These are phyloP conservation scores for Harpalus rufipes DNA, from an alignment of 2,888 invertebrate genomes.

Conservation along the genomic window DNA sequence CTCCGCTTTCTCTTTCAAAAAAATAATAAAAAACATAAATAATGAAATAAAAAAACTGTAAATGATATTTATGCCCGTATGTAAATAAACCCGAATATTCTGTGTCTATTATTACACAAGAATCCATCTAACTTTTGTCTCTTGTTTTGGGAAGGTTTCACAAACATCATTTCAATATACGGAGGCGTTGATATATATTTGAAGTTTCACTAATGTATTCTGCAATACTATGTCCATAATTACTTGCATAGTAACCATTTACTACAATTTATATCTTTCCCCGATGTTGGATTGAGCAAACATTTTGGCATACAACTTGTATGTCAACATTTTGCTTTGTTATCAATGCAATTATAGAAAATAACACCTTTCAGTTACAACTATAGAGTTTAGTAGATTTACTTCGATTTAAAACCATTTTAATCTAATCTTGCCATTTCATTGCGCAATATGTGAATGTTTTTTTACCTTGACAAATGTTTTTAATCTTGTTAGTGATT, in stretches of 20 bases:
- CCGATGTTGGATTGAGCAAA: slow-evolving; percentile 9
- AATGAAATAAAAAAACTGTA: slow-evolving; percentile 66
- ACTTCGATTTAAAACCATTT: neutral
- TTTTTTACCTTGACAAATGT: slow-evolving; percentile 52
- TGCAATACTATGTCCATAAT: slow-evolving; percentile 38
- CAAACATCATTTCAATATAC: slow-evolving; percentile 42
- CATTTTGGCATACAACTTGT: slow-evolving; percentile 5
- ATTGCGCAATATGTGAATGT: slow-evolving; percentile 41
- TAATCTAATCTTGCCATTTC: slow-evolving; percentile 10
- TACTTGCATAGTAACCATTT: slow-evolving; percentile 17
- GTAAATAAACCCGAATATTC: slow-evolving; percentile 32
- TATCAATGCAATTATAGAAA: neutral
- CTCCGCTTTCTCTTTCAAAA: slow-evolving; percentile 70
- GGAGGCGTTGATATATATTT: slow-evolving; percentile 60
- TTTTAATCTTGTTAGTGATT: slow-evolving; percentile 53
- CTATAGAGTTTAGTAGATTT: neutral
- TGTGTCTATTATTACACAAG: slow-evolving; percentile 53
- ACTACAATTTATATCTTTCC: slow-evolving; percentile 5
- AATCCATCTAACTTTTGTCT: slow-evolving; percentile 39
- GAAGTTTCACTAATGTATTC: slow-evolving; percentile 48
- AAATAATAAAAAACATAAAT: slow-evolving; percentile 68
- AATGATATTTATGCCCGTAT: slow-evolving; percentile 63
- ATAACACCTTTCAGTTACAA: neutral
- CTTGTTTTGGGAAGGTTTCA: slow-evolving; percentile 47
- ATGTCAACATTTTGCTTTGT: slow-evolving; percentile 33